Conservation (phyloP, 37 sponge, comb jelly and placozoan species). For the Amphimedon queenslandica region DNA sequence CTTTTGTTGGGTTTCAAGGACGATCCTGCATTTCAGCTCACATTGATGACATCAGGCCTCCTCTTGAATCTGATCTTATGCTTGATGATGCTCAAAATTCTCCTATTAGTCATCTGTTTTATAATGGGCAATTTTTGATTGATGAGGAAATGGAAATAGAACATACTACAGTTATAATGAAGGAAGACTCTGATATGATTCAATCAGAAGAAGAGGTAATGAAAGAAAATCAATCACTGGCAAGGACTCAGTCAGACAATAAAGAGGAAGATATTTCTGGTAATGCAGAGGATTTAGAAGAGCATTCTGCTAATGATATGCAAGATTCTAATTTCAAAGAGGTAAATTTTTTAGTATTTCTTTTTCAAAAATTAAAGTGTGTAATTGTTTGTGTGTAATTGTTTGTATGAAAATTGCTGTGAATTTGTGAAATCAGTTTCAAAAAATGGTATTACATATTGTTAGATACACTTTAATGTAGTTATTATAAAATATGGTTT, state of each 20-base stretch:
- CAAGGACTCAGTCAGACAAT: not conserved
- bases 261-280: not conserved
- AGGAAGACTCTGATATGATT: too few species aligned
- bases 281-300: not conserved
- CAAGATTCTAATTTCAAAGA: too few species aligned
- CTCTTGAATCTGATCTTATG: not conserved
- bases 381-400: too few species aligned
- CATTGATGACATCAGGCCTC: constrained; percentile 1
- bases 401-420: too few species aligned
- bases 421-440: too few species aligned
- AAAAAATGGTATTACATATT: too few species aligned
- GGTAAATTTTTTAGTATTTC: too few species aligned
- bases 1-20: constrained; percentile 15
- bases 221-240: not conserved
- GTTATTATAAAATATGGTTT: too few species aligned
- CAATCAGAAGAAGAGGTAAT: not conserved
- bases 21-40: not conserved
- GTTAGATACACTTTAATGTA: too few species aligned
- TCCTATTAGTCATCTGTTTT: constrained; percentile 5
- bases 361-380: too few species aligned
- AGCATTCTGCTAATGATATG: not conserved
- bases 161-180: not conserved
- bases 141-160: not conserved
- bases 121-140: not conserved
- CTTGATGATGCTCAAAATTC: not conserved